Base-by-base conservation (phyloP, 2,888 invertebrate genomes). In the Lampropteryx suffumata region DNA sequence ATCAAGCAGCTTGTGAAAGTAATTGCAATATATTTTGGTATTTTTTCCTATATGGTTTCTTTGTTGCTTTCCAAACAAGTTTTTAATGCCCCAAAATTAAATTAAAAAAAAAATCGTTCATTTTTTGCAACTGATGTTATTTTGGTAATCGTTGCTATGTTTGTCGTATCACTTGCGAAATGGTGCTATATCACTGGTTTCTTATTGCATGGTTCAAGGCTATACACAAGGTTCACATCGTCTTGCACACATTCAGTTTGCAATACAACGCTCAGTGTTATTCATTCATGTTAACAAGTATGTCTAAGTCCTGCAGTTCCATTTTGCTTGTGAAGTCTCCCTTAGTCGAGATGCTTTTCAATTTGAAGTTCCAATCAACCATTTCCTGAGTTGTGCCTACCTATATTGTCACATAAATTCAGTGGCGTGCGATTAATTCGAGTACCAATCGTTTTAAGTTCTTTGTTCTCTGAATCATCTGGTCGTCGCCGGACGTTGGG, bases 381-480 rank as follows among this genome's bases (percentile, higher is more conserved):
- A 47, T 40, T 37, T 34, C 24, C 29, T 32, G 45, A 46, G 24
- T 54, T 33, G 43, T 39, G n/a, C n/a, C n/a, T n/a, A n/a, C n/a
- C n/a, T n/a, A 42, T 43, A 46, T 50, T 45, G 17, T 7, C 37
- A 30, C 30, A 36, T 50, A 54, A 37, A 42, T 41, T 43, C 28
- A 12, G 24, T 35, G 29, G 34, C 39, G 35, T 34, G 34, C 39
- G 35, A 30, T 48, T 52, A 39, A 44, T 52, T 58, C 27, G 32
- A 50, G 30, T 34, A 36, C 14, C 33, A 51, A 11, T 27, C 45
- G 55, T 44, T 52, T 47, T 37, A 43, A 55, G 55, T 41, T 59
- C 64, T 67, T 70, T 70, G 71, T 70, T 60, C 56, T 35, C 45
- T 69, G 70, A 70, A 58, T 70, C 62, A 71, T 53, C 47, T 39